A percentile compares a stretch with the other conserved stretches of the same genome.
Conservation (phyloP, 2,113 vertebrate genomes). For the Bothrops jararaca region DNA sequence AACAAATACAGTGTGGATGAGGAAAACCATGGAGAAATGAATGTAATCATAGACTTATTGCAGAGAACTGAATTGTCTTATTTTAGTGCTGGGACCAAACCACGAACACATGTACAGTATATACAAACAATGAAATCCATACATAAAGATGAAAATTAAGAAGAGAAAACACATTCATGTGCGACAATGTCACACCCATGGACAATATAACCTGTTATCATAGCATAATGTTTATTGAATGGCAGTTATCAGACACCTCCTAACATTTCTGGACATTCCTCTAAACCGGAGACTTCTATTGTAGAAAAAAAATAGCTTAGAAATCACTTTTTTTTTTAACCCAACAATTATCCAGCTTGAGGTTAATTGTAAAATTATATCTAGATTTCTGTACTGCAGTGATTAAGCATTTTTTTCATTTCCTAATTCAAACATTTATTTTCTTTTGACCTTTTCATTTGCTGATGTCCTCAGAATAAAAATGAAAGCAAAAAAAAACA, state of each 20-base stretch:
- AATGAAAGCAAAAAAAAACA: slow-evolving; percentile 32
- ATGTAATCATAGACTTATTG: neutral
- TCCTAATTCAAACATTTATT: slow-evolving; percentile 3
- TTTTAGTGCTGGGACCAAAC: neutral
- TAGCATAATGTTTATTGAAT: neutral
- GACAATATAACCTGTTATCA: neutral
- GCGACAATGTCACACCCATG: neutral
- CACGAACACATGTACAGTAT: neutral
- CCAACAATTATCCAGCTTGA: slow-evolving; percentile 26
- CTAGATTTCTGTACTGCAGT: neutral
- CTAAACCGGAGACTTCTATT: neutral
- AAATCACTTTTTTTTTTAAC: slow-evolving; percentile 13
- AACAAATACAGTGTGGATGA: neutral
- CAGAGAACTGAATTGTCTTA: too few relatives aligned
- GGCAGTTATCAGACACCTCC: slow-evolving; percentile 36
- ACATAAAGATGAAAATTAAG: neutral
- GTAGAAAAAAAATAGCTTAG: slow-evolving; percentile 24
- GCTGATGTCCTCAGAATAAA: neutral
- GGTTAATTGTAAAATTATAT: slow-evolving; percentile 14
- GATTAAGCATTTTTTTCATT: neutral
- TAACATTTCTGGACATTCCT: slow-evolving; percentile 38
- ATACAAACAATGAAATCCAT: neutral
- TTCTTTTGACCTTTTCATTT: neutral
- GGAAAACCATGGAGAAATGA: neutral
- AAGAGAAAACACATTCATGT: neutral